A percentile compares a stretch with the other conserved stretches of the same genome.
phyloP scores from a whole-genome alignment of 1,140 invertebrate species.

The Mactra quadrangularis region DNA sequence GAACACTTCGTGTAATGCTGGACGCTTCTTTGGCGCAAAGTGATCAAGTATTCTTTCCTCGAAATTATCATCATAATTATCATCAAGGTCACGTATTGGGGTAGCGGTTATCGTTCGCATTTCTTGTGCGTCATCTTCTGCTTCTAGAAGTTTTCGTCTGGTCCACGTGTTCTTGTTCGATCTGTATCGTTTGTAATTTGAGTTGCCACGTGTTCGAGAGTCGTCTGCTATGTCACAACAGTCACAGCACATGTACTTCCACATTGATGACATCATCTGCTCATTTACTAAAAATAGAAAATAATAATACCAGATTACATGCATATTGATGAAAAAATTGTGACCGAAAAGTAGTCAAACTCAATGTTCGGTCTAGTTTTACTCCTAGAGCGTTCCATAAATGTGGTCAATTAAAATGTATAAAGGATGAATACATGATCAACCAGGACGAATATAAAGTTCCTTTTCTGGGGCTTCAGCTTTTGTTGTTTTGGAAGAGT shows the following conservation, averaged over 20 bases:
- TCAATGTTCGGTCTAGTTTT: too few relatives aligned
- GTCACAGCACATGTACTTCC: conserved; percentile 25
- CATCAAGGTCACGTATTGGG: not conserved
- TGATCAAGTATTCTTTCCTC: conserved; percentile 4
- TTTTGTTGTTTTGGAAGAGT: too few relatives aligned
- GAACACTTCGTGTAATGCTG: conserved; percentile 7
- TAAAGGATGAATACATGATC: too few relatives aligned
- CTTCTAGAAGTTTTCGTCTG: conserved; percentile 35
- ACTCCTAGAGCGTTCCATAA: too few relatives aligned
- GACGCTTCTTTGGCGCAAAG: conserved; percentile 14
- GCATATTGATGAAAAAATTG: too few relatives aligned
- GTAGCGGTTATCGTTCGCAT: conserved; percentile 28
- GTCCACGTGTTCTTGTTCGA: conserved; percentile 48
- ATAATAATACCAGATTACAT: too few relatives aligned
- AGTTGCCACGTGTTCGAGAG: not conserved
- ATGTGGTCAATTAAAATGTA: too few relatives aligned
- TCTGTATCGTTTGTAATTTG: not conserved
- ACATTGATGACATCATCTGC: not conserved
- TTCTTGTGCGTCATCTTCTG: conserved; percentile 16
- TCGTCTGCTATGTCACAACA: conserved; percentile 19
- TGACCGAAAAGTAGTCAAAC: too few relatives aligned
- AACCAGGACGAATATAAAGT: too few relatives aligned
- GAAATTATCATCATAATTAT: conserved; percentile 2
- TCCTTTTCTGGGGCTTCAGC: too few relatives aligned
- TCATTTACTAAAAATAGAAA: too few relatives aligned